A percentile compares a stretch with the other conserved stretches of the same genome.
phyloP scores from a whole-genome alignment of 2,888 invertebrate genomes.

The Chelonus formosanus region DNA sequence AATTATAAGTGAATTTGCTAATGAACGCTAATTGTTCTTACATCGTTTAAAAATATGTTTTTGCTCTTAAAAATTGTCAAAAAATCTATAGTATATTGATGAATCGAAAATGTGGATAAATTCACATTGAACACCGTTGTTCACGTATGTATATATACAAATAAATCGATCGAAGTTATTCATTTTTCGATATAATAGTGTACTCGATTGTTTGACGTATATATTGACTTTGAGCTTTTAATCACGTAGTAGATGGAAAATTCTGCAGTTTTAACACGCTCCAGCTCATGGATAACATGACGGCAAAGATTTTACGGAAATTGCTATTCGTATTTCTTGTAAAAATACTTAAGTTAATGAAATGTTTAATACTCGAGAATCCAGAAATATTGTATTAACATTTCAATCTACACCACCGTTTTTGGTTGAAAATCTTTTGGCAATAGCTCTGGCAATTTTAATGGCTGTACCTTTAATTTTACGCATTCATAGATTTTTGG shows the following conservation, averaged over 20 bases:
- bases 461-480: constrained; percentile 54
- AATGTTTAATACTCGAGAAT: constrained; percentile 51
- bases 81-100: too few species aligned
- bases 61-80: too few species aligned
- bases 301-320: constrained; percentile 31
- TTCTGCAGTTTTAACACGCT: constrained; percentile 28
- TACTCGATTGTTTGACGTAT: constrained; percentile 43
- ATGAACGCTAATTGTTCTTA: too few species aligned
- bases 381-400: constrained; percentile 52
- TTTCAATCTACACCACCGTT: constrained; percentile 53
- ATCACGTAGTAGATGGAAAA: constrained; percentile 31
- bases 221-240: constrained; percentile 31
- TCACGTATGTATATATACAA: constrained; percentile 33
- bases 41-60: neutral
- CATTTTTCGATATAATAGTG: constrained; percentile 16
- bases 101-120: neutral
- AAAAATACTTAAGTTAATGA: constrained; percentile 39
- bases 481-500: constrained; percentile 49
- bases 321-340: constrained; percentile 19
- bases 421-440: constrained; percentile 52
- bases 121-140: constrained; percentile 15
- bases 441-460: constrained; percentile 48
- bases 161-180: too few species aligned
- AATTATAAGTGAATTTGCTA: too few species aligned
- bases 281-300: constrained; percentile 37